phyloP scores from a whole-genome alignment of 2,113 vertebrate genomes.

The Peromyscus maniculatus region DNA sequence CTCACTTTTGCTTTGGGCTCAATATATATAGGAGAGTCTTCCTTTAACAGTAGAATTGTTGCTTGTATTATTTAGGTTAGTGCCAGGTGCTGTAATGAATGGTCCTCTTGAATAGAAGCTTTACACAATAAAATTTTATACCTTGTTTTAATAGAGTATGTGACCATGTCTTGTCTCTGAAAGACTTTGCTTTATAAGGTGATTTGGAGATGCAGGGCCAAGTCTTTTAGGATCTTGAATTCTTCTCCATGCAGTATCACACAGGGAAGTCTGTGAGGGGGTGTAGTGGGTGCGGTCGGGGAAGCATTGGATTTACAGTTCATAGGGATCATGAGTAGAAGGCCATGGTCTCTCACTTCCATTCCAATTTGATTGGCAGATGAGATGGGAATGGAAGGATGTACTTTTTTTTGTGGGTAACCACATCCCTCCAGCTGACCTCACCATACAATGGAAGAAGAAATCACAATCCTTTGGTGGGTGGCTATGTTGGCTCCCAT shows the following conservation, averaged over 20 bases:
- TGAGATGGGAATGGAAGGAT: background rate
- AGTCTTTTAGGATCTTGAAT: background rate
- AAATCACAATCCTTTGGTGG: background rate
- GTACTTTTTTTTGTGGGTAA: background rate
- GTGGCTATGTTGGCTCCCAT: background rate
- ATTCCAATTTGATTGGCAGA: background rate
- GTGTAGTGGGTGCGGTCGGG: rapidly evolving
- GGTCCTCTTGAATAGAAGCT: background rate
- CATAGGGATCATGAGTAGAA: background rate
- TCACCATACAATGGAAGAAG: background rate
- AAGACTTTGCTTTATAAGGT: background rate
- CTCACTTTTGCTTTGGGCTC: background rate
- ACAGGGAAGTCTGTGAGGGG: background rate
- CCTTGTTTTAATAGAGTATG: background rate
- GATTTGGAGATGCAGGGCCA: background rate
- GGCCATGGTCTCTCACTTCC: background rate
- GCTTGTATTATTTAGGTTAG: background rate
- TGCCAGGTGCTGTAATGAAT: background rate
- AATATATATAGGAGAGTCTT: background rate
- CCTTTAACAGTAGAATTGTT: background rate
- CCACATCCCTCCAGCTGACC: background rate
- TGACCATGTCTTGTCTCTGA: background rate
- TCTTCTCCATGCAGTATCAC: background rate
- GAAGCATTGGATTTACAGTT: background rate
- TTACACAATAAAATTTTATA: background rate